Evolutionary conservation across 2,888 invertebrate species (phyloP).

Genomic region (Erebia aethiops): DNA sequence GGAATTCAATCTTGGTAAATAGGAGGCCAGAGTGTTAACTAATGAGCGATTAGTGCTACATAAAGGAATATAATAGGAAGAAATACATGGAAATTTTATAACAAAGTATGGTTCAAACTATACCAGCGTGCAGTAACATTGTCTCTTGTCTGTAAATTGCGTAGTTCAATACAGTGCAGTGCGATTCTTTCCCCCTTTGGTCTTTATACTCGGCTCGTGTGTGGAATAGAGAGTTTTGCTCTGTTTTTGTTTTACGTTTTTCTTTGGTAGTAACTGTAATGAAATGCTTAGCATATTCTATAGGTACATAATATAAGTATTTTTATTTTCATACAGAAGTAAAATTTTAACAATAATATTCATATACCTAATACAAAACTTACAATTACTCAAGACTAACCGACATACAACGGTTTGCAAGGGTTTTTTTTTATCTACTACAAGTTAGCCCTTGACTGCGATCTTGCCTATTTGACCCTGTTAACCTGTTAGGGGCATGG

Average conservation of each 20-base stretch:
- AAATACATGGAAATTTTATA: neutral
- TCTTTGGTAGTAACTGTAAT: neutral
- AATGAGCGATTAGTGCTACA: too few species aligned
- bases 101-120: neutral
- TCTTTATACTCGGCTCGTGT: constrained; percentile 6
- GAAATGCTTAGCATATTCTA: neutral
- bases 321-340: too few species aligned
- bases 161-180: constrained; percentile 20
- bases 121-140: neutral
- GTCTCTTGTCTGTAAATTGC: constrained; percentile 18
- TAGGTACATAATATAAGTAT: neutral
- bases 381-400: too few species aligned
- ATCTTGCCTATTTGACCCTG: too few species aligned
- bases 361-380: too few species aligned
- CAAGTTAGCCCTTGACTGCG: too few species aligned
- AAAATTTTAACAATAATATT: too few species aligned
- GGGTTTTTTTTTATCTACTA: too few species aligned
- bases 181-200: constrained; percentile 7
- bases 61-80: neutral
- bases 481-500: too few species aligned
- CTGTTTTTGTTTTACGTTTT: neutral
- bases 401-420: too few species aligned
- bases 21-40: too few species aligned
- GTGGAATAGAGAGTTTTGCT: constrained; percentile 2
- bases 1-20: too few species aligned